A percentile compares a stretch with the other conserved stretches of the same genome.
phyloP scores from a whole-genome alignment of 2,888 invertebrate genomes.

The Pammene aurita region DNA sequence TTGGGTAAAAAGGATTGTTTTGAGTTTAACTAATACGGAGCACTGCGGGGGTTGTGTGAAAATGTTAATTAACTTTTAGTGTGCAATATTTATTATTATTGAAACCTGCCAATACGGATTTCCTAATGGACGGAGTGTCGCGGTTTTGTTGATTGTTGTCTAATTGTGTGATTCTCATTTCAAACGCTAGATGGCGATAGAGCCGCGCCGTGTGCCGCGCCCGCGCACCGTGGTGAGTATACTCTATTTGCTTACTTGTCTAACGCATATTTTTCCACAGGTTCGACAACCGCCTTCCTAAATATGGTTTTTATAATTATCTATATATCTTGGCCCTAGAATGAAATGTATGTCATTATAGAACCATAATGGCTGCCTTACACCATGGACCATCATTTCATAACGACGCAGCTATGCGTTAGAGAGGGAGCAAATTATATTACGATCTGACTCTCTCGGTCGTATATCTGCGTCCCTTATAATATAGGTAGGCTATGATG shows the following conservation, averaged over 20 bases:
- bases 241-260: conserved; percentile 43
- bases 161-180: conserved; percentile 80
- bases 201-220: conserved; percentile 55
- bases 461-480: too few species aligned
- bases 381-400: background rate
- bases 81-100: conserved; percentile 2
- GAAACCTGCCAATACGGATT: conserved; percentile 20
- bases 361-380: background rate
- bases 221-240: conserved; percentile 69
- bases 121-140: conserved; percentile 13
- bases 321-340: conserved; percentile 7
- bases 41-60: background rate
- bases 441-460: too few species aligned
- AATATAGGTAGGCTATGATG: too few species aligned
- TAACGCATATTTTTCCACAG: conserved; percentile 47
- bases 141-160: conserved; percentile 49
- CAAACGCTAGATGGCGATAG: conserved; percentile 69
- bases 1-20: background rate
- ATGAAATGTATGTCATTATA: background rate
- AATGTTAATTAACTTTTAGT: background rate
- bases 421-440: too few species aligned
- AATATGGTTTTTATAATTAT: conserved; percentile 15
- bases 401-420: too few species aligned
- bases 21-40: conserved; percentile 11
- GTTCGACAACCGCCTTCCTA: conserved; percentile 25